Percentiles rank a stretch among this genome's conserved stretches.
phyloP scores from a whole-genome alignment of 2,797 vertebrate genomes.

The Melanotaenia trifasciata region DNA sequence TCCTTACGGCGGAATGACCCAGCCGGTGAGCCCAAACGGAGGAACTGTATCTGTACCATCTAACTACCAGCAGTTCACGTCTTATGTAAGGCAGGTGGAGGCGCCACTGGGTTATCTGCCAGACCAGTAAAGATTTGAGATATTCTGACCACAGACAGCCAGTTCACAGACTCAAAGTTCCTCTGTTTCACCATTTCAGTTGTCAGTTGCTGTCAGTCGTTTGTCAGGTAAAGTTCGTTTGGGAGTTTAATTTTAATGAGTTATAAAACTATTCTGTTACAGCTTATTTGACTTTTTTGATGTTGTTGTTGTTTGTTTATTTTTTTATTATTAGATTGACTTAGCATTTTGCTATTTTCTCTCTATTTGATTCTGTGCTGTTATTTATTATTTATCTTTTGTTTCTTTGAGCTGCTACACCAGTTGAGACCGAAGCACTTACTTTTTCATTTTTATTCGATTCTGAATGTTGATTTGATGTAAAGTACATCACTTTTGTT shows the following conservation, averaged over 20 bases:
- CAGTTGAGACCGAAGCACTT: conserved; percentile 45
- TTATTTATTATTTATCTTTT: conserved; percentile 58
- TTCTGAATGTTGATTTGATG: conserved; percentile 56
- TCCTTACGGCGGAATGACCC: conserved; percentile 65
- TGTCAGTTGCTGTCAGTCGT: conserved; percentile 11
- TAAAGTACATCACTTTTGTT: conserved; percentile 51
- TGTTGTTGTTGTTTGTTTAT: neutral
- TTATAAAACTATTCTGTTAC: neutral
- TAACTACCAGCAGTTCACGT: conserved; percentile 62
- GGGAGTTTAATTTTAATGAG: neutral
- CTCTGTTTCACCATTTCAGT: conserved; percentile 45
- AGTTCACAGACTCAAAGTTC: conserved; percentile 26
- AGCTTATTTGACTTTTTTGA: too few species aligned
- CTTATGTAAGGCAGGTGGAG: conserved; percentile 49
- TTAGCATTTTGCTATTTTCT: neutral
- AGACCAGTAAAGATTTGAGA: conserved; percentile 29
- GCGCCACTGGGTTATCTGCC: conserved; percentile 33
- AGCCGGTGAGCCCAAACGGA: conserved; percentile 71
- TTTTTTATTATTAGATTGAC: neutral
- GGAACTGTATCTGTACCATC: conserved; percentile 48
- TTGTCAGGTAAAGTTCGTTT: conserved; percentile 11
- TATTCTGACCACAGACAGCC: neutral
- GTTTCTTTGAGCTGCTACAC: conserved; percentile 43
- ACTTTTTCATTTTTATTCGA: conserved; percentile 28
- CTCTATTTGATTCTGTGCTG: neutral